A percentile compares a stretch with the other conserved stretches of the same genome.
These are phyloP conservation scores for Acronicta leporina DNA, from an alignment of 2,888 invertebrate genomes.

Conservation along the genomic window DNA sequence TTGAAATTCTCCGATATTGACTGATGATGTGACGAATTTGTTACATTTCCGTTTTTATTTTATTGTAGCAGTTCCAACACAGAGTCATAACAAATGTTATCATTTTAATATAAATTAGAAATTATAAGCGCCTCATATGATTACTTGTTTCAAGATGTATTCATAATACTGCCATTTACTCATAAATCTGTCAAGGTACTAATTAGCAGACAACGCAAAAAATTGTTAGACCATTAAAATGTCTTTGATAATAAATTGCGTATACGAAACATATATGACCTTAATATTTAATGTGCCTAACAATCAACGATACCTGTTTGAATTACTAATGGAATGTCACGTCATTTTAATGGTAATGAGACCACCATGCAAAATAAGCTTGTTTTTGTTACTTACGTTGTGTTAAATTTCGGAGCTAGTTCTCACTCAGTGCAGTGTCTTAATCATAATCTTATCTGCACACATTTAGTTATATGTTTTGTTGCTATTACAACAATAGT, in stretches of 20 bases:
- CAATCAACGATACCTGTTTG: slow-evolving; percentile 59
- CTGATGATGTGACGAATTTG: slow-evolving; percentile 57
- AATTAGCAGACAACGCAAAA: not conserved
- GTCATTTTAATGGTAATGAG: slow-evolving; percentile 61
- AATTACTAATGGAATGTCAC: slow-evolving; percentile 67
- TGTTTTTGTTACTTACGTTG: slow-evolving; percentile 27
- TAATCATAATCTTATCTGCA: slow-evolving; percentile 26
- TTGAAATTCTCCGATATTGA: slow-evolving; percentile 57
- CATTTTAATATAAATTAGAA: too few species aligned
- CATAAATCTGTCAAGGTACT: not conserved
- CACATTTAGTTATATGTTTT: slow-evolving; percentile 15
- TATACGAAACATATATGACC: slow-evolving; percentile 34
- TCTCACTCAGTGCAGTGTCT: not conserved
- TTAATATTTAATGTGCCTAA: slow-evolving; percentile 56
- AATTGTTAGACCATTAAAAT: slow-evolving; percentile 9
- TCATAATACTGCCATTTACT: not conserved
- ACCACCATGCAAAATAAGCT: slow-evolving; percentile 52
- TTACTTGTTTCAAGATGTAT: not conserved
- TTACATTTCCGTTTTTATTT: slow-evolving; percentile 60
- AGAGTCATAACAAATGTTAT: slow-evolving; percentile 7
- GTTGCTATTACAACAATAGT: slow-evolving; percentile 12
- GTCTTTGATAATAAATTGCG: slow-evolving; percentile 13
- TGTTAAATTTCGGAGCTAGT: slow-evolving; percentile 35
- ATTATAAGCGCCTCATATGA: too few species aligned
- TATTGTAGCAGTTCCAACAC: slow-evolving; percentile 38